Percentiles rank a stretch among this genome's conserved stretches.
phyloP scores from a whole-genome alignment of 1,140 invertebrate species.

The Drosophila tsacasi region DNA sequence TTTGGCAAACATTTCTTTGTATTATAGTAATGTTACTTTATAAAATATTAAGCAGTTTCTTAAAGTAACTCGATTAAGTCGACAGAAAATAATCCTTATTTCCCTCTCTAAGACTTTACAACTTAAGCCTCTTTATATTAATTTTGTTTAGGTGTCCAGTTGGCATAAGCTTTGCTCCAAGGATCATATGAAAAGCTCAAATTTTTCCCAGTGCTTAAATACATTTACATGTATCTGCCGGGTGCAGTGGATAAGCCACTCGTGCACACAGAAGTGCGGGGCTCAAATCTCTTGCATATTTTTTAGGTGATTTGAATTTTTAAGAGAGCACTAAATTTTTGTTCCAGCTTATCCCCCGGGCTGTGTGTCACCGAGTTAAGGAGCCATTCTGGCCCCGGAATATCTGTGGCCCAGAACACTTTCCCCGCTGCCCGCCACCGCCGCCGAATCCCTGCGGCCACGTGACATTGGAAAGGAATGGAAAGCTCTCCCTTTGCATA shows the following conservation, averaged over 20 bases:
- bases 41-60: background rate
- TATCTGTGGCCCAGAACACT: slow-evolving; percentile 28
- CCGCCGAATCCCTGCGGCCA: slow-evolving; percentile 25
- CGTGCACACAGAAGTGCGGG: slow-evolving; percentile 13
- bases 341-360: slow-evolving; percentile 61
- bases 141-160: background rate
- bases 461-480: slow-evolving; percentile 38
- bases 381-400: slow-evolving; percentile 20
- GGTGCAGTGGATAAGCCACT: slow-evolving; percentile 37
- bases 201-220: slow-evolving; percentile 9
- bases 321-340: slow-evolving; percentile 70
- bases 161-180: too few relatives aligned
- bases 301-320: slow-evolving; percentile 80
- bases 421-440: slow-evolving; percentile 28
- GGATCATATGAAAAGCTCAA: too few relatives aligned
- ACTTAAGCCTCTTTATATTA: background rate
- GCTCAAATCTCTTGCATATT: slow-evolving; percentile 67
- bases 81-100: too few relatives aligned
- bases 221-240: slow-evolving; percentile 24
- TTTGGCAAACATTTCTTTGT: background rate
- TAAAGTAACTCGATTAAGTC: background rate
- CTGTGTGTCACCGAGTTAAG: slow-evolving; percentile 65
- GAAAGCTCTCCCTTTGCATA: slow-evolving; percentile 30
- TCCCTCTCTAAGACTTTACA: too few relatives aligned
- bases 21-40: background rate